A percentile compares a stretch with the other conserved stretches of the same genome.
Evolutionary conservation across 2,113 vertebrate genomes (phyloP).

Genomic region (Microcebus griseorufus): DNA sequence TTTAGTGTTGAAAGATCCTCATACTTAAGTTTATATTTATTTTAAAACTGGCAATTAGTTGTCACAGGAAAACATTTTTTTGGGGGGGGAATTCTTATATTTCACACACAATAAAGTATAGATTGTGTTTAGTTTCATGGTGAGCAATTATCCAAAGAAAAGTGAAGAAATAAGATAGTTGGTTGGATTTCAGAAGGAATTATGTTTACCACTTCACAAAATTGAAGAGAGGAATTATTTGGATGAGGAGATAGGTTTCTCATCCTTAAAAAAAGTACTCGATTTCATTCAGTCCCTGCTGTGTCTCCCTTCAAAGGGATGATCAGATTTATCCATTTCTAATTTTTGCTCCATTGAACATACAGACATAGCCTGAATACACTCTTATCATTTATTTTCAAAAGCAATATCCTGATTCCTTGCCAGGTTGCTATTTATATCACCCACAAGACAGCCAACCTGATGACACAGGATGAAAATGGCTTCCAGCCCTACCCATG

Average conservation of each 20-base stretch:
- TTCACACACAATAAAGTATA: background rate
- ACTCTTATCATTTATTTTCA: constrained; percentile 32
- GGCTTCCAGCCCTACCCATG: background rate
- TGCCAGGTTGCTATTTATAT: background rate
- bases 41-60: background rate
- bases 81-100: background rate
- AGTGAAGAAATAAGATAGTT: background rate
- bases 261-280: background rate
- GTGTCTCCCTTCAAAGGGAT: background rate
- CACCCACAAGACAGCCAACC: background rate
- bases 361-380: background rate
- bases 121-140: background rate
- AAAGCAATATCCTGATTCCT: background rate
- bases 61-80: background rate
- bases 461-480: background rate
- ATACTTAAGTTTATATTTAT: background rate
- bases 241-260: background rate
- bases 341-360: constrained; percentile 26
- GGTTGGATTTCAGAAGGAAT: constrained; percentile 20
- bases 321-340: background rate
- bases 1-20: background rate
- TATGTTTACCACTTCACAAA: background rate
- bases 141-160: constrained; percentile 16
- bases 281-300: background rate
- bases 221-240: constrained; percentile 19